These are phyloP conservation scores for Elegia similella DNA, from an alignment of 2,888 invertebrate genomes.

Conservation along the genomic window DNA sequence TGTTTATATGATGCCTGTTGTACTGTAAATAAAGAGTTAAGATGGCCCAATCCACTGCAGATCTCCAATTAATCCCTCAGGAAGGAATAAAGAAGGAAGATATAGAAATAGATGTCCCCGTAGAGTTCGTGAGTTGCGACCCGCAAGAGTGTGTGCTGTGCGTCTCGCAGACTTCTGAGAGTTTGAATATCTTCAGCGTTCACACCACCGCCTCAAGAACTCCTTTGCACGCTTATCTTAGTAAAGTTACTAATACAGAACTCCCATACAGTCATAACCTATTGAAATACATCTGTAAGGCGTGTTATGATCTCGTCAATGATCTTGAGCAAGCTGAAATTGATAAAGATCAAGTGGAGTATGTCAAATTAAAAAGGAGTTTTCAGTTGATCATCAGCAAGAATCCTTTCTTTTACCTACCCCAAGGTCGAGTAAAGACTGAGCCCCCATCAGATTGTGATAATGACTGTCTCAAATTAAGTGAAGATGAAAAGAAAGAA, in stretches of 20 bases:
- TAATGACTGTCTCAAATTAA: not conserved
- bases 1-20: too few relatives aligned
- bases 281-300: not conserved
- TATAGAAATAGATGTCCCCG: not conserved
- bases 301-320: not conserved
- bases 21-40: too few relatives aligned
- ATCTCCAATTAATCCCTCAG: too few relatives aligned
- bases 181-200: not conserved
- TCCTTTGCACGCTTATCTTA: not conserved
- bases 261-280: not conserved
- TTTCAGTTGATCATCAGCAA: not conserved
- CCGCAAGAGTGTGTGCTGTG: not conserved
- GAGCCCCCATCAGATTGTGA: not conserved
- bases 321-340: not conserved
- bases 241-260: not conserved
- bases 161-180: not conserved
- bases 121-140: not conserved
- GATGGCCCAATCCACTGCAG: too few relatives aligned
- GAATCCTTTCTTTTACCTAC: not conserved
- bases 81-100: not conserved
- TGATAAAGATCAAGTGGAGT: not conserved
- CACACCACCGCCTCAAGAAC: not conserved
- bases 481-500: not conserved
- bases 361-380: not conserved
- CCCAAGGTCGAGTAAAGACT: not conserved